Conservation (phyloP, 2,113 vertebrate species). For the Struthidea cinerea region DNA sequence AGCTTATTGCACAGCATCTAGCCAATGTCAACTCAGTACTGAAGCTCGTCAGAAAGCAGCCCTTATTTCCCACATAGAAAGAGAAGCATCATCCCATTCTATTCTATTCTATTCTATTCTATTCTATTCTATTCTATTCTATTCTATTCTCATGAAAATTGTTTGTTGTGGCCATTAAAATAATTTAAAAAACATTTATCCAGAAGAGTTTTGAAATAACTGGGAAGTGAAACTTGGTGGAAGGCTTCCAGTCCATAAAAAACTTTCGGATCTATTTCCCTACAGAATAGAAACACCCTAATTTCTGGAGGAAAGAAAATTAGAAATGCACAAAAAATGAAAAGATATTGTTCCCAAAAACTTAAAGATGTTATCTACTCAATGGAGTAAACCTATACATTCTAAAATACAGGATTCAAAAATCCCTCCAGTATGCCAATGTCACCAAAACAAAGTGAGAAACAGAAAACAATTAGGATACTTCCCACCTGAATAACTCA, state of each 20-base stretch:
- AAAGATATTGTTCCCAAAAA: neutral
- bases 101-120: neutral
- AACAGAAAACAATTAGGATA: neutral
- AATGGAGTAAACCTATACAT: neutral
- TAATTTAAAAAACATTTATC: neutral
- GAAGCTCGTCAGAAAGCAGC: neutral
- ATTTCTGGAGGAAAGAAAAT: neutral
- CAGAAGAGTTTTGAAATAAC: neutral
- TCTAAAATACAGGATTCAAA: neutral
- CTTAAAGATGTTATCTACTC: fast-evolving
- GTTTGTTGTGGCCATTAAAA: neutral
- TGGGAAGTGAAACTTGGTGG: neutral
- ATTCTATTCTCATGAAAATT: neutral
- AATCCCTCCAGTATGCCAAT: neutral
- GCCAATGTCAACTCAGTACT: neutral
- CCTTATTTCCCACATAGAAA: neutral
- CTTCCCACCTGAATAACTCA: neutral
- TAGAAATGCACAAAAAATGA: neutral
- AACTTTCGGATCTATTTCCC: neutral
- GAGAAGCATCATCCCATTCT: neutral
- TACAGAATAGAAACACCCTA: neutral
- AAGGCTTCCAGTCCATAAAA: neutral
- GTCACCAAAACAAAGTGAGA: neutral
- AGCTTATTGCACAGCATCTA: neutral
- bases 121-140: neutral